Evolutionary conservation across 2,888 invertebrate genomes (phyloP).

Genomic region (Agriopis leucophaearia): DNA sequence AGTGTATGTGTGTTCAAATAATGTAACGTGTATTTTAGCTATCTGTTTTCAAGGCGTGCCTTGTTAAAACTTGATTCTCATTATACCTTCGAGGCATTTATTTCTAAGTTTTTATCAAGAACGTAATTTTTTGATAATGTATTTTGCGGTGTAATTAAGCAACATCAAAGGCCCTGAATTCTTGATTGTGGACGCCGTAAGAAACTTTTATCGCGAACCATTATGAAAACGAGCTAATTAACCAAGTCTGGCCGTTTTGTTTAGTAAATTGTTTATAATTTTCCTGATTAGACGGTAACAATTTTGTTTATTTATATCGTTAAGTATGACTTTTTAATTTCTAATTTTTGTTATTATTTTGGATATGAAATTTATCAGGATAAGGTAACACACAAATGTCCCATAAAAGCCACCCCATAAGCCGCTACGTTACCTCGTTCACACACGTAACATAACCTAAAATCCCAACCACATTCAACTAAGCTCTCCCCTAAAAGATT

Average conservation of each 20-base stretch:
- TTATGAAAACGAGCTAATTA: constrained; percentile 31
- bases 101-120: background rate
- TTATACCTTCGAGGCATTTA: background rate
- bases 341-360: too few species aligned
- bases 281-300: constrained; percentile 10
- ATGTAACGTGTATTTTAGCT: too few species aligned
- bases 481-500: constrained; percentile 21
- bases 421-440: constrained; percentile 1
- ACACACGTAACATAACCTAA: constrained; percentile 13
- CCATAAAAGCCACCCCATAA: constrained; percentile 17
- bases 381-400: background rate
- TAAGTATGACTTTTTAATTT: background rate
- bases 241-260: constrained; percentile 14
- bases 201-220: constrained; percentile 28
- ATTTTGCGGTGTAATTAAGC: constrained; percentile 16
- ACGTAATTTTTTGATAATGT: constrained; percentile 9
- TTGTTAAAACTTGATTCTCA: background rate
- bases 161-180: constrained; percentile 26
- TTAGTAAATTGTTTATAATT: constrained; percentile 7
- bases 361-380: background rate
- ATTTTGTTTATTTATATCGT: constrained; percentile 5
- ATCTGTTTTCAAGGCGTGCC: too few species aligned
- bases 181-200: constrained; percentile 24
- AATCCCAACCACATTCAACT: constrained; percentile 10
- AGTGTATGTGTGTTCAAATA: too few species aligned